Evolutionary conservation across 2,113 vertebrate species (phyloP).

Genomic region (Panurus biarmicus): DNA sequence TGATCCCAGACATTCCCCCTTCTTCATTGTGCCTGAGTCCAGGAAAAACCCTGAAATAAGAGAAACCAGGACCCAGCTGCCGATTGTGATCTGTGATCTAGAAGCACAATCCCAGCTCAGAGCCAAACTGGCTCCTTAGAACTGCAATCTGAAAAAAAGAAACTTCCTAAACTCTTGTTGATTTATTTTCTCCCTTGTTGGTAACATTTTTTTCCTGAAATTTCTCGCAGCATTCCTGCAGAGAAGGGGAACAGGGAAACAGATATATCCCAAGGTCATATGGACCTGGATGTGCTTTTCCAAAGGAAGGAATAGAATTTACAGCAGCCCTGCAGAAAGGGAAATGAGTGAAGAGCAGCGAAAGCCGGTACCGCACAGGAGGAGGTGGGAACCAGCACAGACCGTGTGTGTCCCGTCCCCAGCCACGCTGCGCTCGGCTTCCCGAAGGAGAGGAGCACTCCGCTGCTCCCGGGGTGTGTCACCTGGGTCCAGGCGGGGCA

Average conservation of each 20-base stretch:
- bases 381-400: rapidly evolving
- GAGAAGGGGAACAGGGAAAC: neutral
- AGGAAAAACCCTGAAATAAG: neutral
- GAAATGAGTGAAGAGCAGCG: rapidly evolving
- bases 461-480: neutral
- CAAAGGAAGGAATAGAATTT: rapidly evolving
- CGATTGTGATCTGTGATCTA: too few species aligned
- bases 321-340: rapidly evolving
- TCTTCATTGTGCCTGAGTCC: neutral
- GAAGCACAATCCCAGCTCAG: neutral
- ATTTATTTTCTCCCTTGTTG: neutral
- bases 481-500: rapidly evolving
- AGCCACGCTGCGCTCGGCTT: rapidly evolving
- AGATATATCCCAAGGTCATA: neutral
- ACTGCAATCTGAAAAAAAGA: neutral
- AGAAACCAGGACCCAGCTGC: neutral
- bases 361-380: neutral
- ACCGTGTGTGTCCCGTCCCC: rapidly evolving
- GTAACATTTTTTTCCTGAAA: too few species aligned
- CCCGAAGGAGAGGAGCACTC: neutral
- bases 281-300: neutral
- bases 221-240: neutral
- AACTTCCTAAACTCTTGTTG: neutral
- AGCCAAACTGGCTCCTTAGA: neutral
- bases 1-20: neutral